A percentile compares a stretch with the other conserved stretches of the same genome.
Conservation (phyloP, 2,888 invertebrate genomes). For the Anticlea derivata region DNA sequence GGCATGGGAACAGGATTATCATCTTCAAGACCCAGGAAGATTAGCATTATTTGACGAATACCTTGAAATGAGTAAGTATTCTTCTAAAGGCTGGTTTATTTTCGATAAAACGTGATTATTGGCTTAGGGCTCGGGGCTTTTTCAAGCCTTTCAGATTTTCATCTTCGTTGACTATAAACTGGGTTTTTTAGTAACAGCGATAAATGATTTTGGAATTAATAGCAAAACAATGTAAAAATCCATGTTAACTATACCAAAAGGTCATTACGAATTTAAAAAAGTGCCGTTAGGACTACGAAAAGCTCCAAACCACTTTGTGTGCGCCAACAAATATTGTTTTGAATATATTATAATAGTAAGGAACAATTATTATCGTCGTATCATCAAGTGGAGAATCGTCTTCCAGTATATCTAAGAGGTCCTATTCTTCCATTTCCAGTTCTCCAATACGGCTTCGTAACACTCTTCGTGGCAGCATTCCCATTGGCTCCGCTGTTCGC, state of each 20-base stretch:
- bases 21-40: slow-evolving; percentile 94
- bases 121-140: too few relatives aligned
- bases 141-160: too few relatives aligned
- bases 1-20: slow-evolving; percentile 97
- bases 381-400: too few relatives aligned
- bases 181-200: too few relatives aligned
- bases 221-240: too few relatives aligned
- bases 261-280: background rate
- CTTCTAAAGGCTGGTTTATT: background rate
- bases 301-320: background rate
- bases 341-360: too few relatives aligned
- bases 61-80: slow-evolving; percentile 95
- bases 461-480: slow-evolving; percentile 98
- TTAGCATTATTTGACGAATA: slow-evolving; percentile 98
- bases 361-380: too few relatives aligned
- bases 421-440: slow-evolving; percentile 84
- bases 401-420: too few relatives aligned
- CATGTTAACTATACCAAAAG: too few relatives aligned
- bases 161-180: too few relatives aligned
- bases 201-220: too few relatives aligned
- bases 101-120: too few relatives aligned
- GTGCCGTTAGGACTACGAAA: background rate
- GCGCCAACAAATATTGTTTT: background rate
- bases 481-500: slow-evolving; percentile 98
- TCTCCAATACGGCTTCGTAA: slow-evolving; percentile 98